Conservation (phyloP, 2,113 vertebrate species). For the Peromyscus maniculatus region DNA sequence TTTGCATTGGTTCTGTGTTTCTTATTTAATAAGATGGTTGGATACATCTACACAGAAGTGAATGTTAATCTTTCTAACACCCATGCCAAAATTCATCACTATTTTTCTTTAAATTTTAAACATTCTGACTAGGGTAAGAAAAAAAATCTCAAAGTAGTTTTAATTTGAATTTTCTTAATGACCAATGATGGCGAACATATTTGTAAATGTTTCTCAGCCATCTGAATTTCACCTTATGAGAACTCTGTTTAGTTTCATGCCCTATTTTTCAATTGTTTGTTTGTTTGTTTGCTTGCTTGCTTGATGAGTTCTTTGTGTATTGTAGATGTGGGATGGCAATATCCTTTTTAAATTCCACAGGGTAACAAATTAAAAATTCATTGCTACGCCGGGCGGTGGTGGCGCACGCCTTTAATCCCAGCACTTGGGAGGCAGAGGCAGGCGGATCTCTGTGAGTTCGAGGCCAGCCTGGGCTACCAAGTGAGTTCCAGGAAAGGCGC, state of each 20-base stretch:
- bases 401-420: no score
- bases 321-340: background rate
- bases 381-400: no score
- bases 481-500: no score
- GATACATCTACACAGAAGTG: background rate
- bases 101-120: background rate
- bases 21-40: no score
- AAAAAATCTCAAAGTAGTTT: background rate
- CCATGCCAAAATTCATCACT: background rate
- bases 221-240: background rate
- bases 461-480: no score
- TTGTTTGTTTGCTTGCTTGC: background rate
- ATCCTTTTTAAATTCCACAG: background rate
- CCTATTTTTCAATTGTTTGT: background rate
- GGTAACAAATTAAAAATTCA: background rate
- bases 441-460: no score
- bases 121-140: background rate
- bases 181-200: no score
- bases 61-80: background rate
- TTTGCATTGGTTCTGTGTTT: no score
- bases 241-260: background rate
- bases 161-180: background rate
- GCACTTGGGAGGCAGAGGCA: no score
- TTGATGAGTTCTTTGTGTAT: background rate
- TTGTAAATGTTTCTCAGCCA: no score